These are phyloP conservation scores for Xyliphius kryptos DNA, from an alignment of 2,113 vertebrate species.

Conservation along the genomic window DNA sequence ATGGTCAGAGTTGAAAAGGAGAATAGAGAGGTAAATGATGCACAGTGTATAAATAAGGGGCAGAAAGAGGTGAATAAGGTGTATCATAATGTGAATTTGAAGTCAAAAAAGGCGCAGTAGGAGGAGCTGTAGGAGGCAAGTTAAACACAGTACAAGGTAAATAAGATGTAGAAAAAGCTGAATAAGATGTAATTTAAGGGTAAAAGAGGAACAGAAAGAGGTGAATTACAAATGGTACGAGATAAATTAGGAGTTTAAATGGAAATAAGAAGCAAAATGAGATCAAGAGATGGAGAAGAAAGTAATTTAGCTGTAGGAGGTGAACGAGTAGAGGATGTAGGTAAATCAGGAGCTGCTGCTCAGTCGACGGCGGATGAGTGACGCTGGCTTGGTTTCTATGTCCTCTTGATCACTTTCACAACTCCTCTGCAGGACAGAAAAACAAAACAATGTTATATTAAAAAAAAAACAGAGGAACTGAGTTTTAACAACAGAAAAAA, in stretches of 20 bases:
- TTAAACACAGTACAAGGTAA: no score
- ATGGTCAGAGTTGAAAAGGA: no score
- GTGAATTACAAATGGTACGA: no score
- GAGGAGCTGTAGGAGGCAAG: no score
- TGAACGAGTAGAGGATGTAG: background rate
- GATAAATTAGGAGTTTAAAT: background rate
- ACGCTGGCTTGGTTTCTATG: conserved; percentile 47
- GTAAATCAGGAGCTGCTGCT: conserved; percentile 62
- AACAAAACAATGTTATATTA: background rate
- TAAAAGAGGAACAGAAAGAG: no score
- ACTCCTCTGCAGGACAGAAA: conserved; percentile 51
- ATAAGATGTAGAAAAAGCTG: no score
- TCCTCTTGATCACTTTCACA: conserved; percentile 68
- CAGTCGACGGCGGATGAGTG: conserved; percentile 54
- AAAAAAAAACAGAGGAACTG: background rate
- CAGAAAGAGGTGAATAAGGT: no score
- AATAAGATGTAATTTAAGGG: no score
- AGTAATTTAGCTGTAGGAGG: background rate
- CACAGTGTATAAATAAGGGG: no score
- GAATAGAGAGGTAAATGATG: no score
- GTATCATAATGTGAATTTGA: no score
- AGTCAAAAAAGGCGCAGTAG: no score
- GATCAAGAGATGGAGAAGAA: background rate
- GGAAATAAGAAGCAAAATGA: background rate
- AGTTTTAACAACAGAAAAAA: background rate